Evolutionary conservation across 2,797 vertebrate genomes (phyloP), one percentile per base, ranked within the genome.

Genomic region (Clamator glandarius): DNA sequence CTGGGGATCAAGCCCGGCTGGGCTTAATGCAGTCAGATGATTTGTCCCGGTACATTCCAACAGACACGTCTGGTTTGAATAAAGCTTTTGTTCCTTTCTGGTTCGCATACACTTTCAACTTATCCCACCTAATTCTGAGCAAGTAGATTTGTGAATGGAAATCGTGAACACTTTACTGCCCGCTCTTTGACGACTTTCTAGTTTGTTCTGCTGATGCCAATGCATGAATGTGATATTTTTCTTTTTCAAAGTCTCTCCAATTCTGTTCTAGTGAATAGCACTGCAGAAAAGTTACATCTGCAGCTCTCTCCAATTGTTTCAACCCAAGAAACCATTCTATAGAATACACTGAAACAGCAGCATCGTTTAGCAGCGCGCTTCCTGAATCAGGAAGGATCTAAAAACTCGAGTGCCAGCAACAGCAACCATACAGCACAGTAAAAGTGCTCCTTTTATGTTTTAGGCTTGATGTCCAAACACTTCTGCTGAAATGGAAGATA

Each of bases 131-230:
- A 26, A 4, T 68, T 55, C 88, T 66, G 33, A 84, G 55, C 68
- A 81, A 84, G 41, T 5, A 50, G n/a, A 87, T 87, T 84, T 90
- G 89, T 84, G 73, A 96, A 73, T 20, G 82, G 83, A 76, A 91
- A 87, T 19, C 24, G 26, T 26, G n/a, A 90, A 46, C 31, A 28
- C 10, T 48, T 79, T 19, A 50, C 7, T 68, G 70, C 58, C 41
- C 46, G 48, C 17, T 83, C 79, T 80, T 90, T 2, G 2, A 15
- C 36, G 70, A 61, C 9, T 66, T 93, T 68, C 42, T 24, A 73
- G 28, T 15, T 87, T 86, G 62, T 72, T 21, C 59, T 77, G 52
- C 68, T 77, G 84, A 74, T 64, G 54, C 26, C 36, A 50, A 70
- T 0, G 2, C 13, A n/a, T 8, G 3, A 85, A 50, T 31, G 2